Percentiles rank a stretch among this genome's conserved stretches.
These are phyloP conservation scores for Brachionus sp. DNA, from an alignment of 1,140 invertebrate genomes.

Conservation along the genomic window DNA sequence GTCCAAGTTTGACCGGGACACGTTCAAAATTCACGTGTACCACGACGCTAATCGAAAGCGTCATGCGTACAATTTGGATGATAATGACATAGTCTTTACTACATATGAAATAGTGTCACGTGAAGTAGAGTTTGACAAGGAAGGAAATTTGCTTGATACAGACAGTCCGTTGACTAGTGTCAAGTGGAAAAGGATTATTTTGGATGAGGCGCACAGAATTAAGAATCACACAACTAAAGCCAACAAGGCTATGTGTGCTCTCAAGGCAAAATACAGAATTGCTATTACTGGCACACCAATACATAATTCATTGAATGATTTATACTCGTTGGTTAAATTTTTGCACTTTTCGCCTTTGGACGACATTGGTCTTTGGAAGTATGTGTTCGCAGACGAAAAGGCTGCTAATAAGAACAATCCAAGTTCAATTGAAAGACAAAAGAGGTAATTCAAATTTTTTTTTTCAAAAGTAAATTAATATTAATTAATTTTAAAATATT, in stretches of 20 bases:
- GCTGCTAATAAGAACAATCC: background rate
- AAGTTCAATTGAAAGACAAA: slow-evolving; percentile 26
- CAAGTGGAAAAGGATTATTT: slow-evolving; percentile 76
- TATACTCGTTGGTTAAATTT: slow-evolving; percentile 82
- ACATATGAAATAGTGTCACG: slow-evolving; percentile 99
- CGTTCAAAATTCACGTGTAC: slow-evolving; percentile 69
- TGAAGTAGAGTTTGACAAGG: slow-evolving; percentile 66
- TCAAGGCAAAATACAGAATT: slow-evolving; percentile 71
- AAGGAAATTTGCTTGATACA: slow-evolving; percentile 74
- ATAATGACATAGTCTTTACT: slow-evolving; percentile 85
- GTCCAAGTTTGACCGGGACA: slow-evolving; percentile 64
- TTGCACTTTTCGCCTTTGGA: slow-evolving; percentile 79
- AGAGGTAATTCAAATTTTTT: slow-evolving; percentile 8
- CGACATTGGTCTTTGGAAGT: slow-evolving; percentile 68
- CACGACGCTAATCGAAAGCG: slow-evolving; percentile 74
- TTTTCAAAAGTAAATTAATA: too few species aligned
- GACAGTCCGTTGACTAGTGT: slow-evolving; percentile 63
- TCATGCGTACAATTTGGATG: slow-evolving; percentile 60
- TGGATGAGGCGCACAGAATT: slow-evolving; percentile 88
- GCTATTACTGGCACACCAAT: slow-evolving; percentile 87
- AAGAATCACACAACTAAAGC: slow-evolving; percentile 78
- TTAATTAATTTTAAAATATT: too few species aligned
- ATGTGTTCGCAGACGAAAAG: slow-evolving; percentile 5
- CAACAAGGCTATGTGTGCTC: slow-evolving; percentile 68
- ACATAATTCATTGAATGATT: slow-evolving; percentile 84